Percentiles rank a stretch among this genome's conserved stretches.
phyloP scores from a whole-genome alignment of 2,888 invertebrate species.

The Ophion obscuratus region DNA sequence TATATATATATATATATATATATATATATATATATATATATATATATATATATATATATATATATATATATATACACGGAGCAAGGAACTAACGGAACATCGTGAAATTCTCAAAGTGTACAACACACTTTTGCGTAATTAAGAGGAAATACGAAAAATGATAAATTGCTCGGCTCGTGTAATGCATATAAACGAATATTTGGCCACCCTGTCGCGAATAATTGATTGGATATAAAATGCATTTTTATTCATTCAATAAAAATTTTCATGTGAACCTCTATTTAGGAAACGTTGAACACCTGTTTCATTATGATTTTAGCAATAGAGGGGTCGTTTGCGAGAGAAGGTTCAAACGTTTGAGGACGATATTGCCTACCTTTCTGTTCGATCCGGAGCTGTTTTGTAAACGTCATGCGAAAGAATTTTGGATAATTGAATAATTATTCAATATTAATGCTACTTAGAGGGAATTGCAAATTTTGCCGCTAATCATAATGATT shows the following conservation, averaged over 20 bases:
- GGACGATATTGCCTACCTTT: no score
- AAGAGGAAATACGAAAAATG: conserved; percentile 7
- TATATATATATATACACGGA: background rate
- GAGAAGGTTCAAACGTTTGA: background rate
- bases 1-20: conserved; percentile 3
- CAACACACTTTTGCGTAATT: conserved; percentile 15
- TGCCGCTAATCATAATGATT: no score
- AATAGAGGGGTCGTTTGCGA: background rate
- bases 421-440: no score
- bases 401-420: no score
- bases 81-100: conserved; percentile 49
- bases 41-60: no score
- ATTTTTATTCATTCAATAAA: no score
- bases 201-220: background rate
- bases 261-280: background rate
- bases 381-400: no score
- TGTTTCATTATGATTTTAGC: background rate
- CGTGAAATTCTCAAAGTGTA: conserved; percentile 27
- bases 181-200: background rate
- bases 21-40: background rate
- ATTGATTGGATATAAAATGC: no score
- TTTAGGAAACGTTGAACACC: background rate
- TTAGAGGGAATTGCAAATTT: no score
- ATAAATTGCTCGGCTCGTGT: background rate
- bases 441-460: no score